Base-by-base conservation (phyloP, 2,113 vertebrate genomes). In the Muscicapa adusta region DNA sequence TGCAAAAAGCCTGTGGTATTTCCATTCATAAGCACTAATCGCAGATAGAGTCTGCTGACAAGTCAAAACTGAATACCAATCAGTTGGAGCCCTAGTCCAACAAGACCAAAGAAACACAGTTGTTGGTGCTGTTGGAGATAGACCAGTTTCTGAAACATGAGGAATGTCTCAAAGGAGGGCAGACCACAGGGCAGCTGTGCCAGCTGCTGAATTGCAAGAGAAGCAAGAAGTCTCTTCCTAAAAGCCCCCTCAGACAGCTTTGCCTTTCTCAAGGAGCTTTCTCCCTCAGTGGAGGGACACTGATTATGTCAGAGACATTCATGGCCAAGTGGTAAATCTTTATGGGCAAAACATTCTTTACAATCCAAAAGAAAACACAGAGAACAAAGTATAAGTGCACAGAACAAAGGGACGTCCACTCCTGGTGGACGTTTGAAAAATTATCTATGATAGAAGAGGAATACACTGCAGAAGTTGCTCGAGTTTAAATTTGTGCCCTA, bases 11-110 rank as follows among this genome's bases (percentile, higher is more conserved):
- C 33, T 6, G 9, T 79, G 47, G 33, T 82, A 63, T 94, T 91
- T 71, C 76, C 65, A 56, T 85, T 84, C 84, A 78, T 81, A 42
- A 82, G n/a, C 47, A 72, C 68, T 93, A 84, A 78, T 87, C 45
- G 65, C 22, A 81, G 40, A 48, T n/a, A 17, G 7, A 84, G 31
- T 42, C 42, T 79, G 34, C 67, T 89, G 62, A 54, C 51, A 87
- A 82, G 38, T 83, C 48, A 88, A 76, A 93, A 62, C 42, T 70
- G 89, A 89, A 73, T 13, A 57, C 20, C 11, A 58, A n/a, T 47
- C 42, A 28, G 36, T 33, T 65, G 45, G 85, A 87, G n/a, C 60
- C 62, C 58, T 89, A 82, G n/a, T 67, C 53, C 92, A 94, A 91
- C n/a, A 85, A 79, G 34, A 66, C 51, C 43, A 67, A 65, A 93